Evolutionary conservation across 2,113 vertebrate genomes (phyloP).

Genomic region (Ranitomeya imitator): DNA sequence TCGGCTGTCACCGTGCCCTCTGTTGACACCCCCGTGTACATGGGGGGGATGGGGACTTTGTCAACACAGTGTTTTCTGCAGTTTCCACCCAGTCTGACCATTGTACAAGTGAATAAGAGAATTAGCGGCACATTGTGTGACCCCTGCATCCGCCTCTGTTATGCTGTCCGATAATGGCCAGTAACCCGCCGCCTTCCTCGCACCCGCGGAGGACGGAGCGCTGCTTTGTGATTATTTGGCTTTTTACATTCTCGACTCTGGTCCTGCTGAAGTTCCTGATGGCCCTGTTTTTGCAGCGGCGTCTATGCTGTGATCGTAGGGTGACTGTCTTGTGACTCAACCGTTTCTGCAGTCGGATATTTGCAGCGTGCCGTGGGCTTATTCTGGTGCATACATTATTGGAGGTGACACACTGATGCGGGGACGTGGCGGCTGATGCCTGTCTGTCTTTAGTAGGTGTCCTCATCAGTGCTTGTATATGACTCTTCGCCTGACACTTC

Average conservation of each 20-base stretch:
- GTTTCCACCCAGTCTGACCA: constrained; percentile 33
- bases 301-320: neutral
- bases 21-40: constrained; percentile 3
- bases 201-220: neutral
- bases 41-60: constrained; percentile 2
- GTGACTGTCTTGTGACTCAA: neutral
- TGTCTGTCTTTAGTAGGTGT: neutral
- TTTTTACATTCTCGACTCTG: too few relatives aligned
- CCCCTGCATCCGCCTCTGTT: neutral
- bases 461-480: neutral
- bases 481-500: neutral
- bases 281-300: neutral
- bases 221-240: neutral
- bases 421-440: neutral
- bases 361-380: neutral
- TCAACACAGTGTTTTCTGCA: constrained; percentile 25
- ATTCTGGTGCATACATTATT: neutral
- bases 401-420: neutral
- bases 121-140: neutral
- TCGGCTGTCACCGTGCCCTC: constrained; percentile 3
- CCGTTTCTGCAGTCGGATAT: too few relatives aligned
- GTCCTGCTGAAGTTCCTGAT: too few relatives aligned
- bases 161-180: neutral
- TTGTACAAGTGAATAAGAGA: constrained; percentile 13
- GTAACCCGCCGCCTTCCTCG: neutral